These are phyloP conservation scores for Heteromurus nitidus DNA, from an alignment of 2,888 invertebrate genomes.

Conservation along the genomic window DNA sequence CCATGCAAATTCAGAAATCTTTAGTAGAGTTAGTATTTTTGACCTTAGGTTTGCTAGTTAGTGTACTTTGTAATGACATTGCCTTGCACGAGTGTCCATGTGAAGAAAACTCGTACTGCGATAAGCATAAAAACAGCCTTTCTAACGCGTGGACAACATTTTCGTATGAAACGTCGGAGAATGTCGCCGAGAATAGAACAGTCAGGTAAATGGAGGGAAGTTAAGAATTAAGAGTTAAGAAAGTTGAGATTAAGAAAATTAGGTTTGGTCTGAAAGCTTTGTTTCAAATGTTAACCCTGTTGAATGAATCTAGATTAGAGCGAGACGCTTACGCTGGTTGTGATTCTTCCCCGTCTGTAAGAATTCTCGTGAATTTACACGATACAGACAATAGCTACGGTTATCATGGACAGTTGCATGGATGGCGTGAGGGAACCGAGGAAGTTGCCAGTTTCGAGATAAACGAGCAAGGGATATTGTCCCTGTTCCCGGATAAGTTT, in stretches of 20 bases:
- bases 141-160: slow-evolving; percentile 45
- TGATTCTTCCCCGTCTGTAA: slow-evolving; percentile 5
- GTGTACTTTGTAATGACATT: too few species aligned
- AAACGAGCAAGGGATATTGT: slow-evolving; percentile 1
- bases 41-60: too few species aligned
- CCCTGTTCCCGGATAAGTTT: background rate
- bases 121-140: too few species aligned
- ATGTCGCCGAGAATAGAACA: background rate
- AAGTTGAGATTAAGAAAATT: background rate
- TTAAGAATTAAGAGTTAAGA: too few species aligned
- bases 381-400: slow-evolving; percentile 23
- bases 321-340: background rate
- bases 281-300: background rate
- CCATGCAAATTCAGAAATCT: too few species aligned
- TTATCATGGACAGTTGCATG: slow-evolving; percentile 25
- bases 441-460: slow-evolving; percentile 3
- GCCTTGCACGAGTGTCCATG: slow-evolving; percentile 38
- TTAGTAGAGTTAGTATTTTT: too few species aligned
- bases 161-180: background rate
- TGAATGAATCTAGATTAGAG: background rate
- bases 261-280: background rate
- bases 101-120: too few species aligned
- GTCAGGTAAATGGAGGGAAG: slow-evolving; percentile 35
- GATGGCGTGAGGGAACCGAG: background rate
- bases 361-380: slow-evolving; percentile 11